Base-by-base conservation (phyloP, 2,888 invertebrate genomes). In the Callinectes sapidus region DNA sequence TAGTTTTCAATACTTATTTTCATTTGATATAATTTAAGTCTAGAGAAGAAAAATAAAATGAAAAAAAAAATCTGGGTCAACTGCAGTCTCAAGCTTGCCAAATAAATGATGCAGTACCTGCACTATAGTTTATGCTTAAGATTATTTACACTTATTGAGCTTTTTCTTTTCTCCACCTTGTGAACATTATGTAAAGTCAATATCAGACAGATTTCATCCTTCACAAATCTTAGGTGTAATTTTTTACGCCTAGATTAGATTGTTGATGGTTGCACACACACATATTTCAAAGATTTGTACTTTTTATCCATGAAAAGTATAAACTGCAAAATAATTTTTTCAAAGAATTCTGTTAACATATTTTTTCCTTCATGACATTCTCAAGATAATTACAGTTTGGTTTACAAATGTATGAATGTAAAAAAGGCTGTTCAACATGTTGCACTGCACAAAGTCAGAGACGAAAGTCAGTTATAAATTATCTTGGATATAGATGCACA, bases 131-230 rank as follows among this genome's bases (percentile, higher is more conserved):
- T 6, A 28, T 71, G 71, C 71, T 71, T 71, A 71, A 71, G 28
- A 71, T 28, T 71, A 71, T 28, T 81, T 81, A 81, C 35, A 18
- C 35, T 81, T 81, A 81, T 81, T 81, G 81, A 81, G 81, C 81
- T 81, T 71, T 16, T 28, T 71, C 13, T 10, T 28, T 28, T 71
- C 28, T 35, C 35, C n/a, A n/a, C n/a, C 81, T 28, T 35, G 16
- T 81, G 81, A 81, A 81, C 81, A 81, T 6, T 35, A 16, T 35
- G 2, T 10, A 81, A 81, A 35, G 81, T 16, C 5, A 35, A 35
- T 81, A 32, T 16, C 5, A 35, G 32, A 81, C 35, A 35, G n/a
- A 18, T 81, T 14, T 81, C 6, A 81, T 35, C 81, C 32, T 35
- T 35, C 81, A 32, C 32, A 35, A 32, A 35, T 81, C 81, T 35